A percentile compares a stretch with the other conserved stretches of the same genome.
phyloP scores from a whole-genome alignment of 1,140 invertebrate genomes.

The Teleogryllus occipitalis region DNA sequence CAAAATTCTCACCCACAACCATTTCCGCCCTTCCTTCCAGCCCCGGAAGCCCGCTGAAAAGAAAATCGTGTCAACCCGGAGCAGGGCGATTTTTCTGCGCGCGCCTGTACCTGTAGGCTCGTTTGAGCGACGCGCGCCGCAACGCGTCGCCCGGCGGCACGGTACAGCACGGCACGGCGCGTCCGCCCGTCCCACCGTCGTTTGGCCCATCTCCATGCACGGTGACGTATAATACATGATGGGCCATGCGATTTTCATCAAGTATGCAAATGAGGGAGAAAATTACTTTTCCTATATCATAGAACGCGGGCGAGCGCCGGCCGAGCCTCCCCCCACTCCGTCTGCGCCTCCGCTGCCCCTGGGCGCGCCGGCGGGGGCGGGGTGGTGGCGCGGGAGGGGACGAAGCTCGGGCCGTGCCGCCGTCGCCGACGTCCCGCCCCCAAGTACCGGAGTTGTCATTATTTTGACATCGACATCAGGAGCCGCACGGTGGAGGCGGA shows the following conservation, averaged over 20 bases:
- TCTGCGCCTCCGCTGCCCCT: neutral
- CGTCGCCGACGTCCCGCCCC: too few relatives aligned
- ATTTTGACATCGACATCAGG: constrained; percentile 37
- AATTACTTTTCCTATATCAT: constrained; percentile 41
- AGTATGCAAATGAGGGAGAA: constrained; percentile 41
- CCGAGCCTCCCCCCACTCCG: neutral
- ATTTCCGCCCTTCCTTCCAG: too few relatives aligned
- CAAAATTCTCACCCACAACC: too few relatives aligned
- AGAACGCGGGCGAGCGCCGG: neutral
- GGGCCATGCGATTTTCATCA: constrained; percentile 35
- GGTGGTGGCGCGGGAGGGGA: too few relatives aligned
- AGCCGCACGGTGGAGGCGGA: neutral
- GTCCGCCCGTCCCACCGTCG: too few relatives aligned
- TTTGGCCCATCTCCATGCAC: neutral
- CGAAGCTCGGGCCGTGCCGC: too few relatives aligned
- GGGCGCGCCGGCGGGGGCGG: too few relatives aligned
- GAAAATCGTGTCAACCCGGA: too few relatives aligned
- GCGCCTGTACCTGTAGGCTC: neutral
- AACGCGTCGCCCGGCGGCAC: too few relatives aligned
- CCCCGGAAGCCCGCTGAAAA: too few relatives aligned
- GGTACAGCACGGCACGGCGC: too few relatives aligned
- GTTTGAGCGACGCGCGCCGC: neutral
- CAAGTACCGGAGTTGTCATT: constrained; percentile 32
- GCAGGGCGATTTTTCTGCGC: neutral
- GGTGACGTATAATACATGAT: constrained; percentile 7